phyloP scores from a whole-genome alignment of 2,113 vertebrate genomes.

The Heteronetta atricapilla region DNA sequence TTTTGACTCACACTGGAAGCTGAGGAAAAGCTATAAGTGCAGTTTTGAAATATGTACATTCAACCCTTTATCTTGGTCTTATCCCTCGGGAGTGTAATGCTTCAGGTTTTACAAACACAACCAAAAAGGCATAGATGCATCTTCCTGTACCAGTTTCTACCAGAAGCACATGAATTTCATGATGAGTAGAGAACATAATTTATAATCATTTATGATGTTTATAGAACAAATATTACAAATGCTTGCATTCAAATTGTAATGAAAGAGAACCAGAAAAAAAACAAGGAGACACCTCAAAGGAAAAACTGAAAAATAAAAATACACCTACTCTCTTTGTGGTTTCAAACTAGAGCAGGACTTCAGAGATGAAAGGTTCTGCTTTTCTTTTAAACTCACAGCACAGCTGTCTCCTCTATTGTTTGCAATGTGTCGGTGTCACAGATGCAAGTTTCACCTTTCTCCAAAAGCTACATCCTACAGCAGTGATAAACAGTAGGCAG shows the following conservation, averaged over 20 bases:
- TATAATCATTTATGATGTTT: background rate
- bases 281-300: background rate
- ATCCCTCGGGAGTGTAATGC: background rate
- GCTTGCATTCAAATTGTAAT: constrained; percentile 16
- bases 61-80: background rate
- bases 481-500: constrained; percentile 1
- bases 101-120: background rate
- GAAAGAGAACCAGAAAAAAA: background rate
- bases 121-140: background rate
- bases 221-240: background rate
- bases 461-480: constrained; percentile 1
- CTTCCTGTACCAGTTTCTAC: background rate
- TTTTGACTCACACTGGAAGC: background rate
- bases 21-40: background rate
- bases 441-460: constrained; percentile 24
- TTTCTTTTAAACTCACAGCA: constrained; percentile 44
- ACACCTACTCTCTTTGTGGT: background rate
- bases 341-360: constrained; percentile 19
- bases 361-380: constrained; percentile 39
- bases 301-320: constrained; percentile 27
- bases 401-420: constrained; percentile 34
- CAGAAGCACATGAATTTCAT: background rate
- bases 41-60: background rate
- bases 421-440: background rate
- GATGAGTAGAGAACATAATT: background rate